phyloP scores from a whole-genome alignment of 2,797 vertebrate genomes.

The Kryptopterus vitreolus region DNA sequence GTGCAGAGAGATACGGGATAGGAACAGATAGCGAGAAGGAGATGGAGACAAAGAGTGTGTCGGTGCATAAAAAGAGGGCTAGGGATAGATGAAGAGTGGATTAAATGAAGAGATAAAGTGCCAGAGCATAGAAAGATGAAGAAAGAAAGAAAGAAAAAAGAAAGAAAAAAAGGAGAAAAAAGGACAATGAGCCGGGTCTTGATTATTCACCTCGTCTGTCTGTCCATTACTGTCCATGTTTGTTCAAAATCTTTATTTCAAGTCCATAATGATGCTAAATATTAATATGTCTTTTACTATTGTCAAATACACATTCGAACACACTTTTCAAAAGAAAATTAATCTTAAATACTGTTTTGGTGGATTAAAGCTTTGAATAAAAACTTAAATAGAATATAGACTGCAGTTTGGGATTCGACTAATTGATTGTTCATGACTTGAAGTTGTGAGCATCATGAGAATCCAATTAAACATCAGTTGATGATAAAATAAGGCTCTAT shows the following conservation, averaged over 20 bases:
- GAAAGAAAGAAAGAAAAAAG: conserved; percentile 50
- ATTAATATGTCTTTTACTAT: neutral
- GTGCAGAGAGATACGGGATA: conserved; percentile 51
- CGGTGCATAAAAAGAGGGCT: conserved; percentile 60
- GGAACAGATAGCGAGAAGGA: conserved; percentile 56
- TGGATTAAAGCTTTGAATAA: no score
- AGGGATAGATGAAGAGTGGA: conserved; percentile 54
- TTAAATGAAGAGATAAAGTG: conserved; percentile 43
- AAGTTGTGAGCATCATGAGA: neutral
- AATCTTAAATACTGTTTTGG: neutral
- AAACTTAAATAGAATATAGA: neutral
- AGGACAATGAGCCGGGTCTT: neutral
- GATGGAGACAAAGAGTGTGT: conserved; percentile 62
- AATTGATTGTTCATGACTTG: neutral
- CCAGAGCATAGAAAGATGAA: conserved; percentile 23
- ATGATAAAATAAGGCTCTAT: neutral
- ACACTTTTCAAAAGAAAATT: neutral
- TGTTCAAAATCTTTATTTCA: neutral
- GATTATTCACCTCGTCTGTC: neutral
- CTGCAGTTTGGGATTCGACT: neutral
- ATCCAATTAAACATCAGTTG: neutral
- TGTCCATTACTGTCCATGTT: neutral
- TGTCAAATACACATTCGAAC: neutral
- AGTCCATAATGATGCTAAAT: neutral
- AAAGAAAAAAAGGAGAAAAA: conserved; percentile 51